Evolutionary conservation across 2,113 vertebrate genomes (phyloP).

Genomic region (Xenopus laevis): DNA sequence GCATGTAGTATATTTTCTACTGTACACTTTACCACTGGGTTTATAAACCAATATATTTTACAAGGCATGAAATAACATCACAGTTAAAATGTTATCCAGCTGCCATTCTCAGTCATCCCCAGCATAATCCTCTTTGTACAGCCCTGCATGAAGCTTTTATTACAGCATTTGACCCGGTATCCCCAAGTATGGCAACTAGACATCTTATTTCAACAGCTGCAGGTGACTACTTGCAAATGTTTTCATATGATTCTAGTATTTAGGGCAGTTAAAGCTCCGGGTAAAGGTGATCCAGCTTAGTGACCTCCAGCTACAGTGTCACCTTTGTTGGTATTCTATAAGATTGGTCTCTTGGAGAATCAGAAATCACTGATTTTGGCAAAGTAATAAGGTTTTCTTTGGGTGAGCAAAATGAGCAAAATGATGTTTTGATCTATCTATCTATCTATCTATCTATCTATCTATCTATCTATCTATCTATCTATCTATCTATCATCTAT

Average conservation of each 20-base stretch:
- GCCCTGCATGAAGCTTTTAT: constrained; percentile 35
- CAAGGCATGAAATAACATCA: constrained; percentile 41
- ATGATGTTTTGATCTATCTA: too few relatives aligned
- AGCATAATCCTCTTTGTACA: constrained; percentile 38
- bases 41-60: constrained; percentile 41
- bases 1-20: constrained; percentile 21
- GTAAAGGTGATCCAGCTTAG: constrained; percentile 17
- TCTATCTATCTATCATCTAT: too few relatives aligned
- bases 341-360: too few relatives aligned
- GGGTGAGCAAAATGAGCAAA: too few relatives aligned
- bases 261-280: background rate
- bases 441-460: too few relatives aligned
- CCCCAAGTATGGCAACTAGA: constrained; percentile 29
- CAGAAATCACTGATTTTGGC: too few relatives aligned
- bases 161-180: constrained; percentile 33
- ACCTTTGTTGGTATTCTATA: background rate
- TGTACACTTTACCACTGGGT: constrained; percentile 32
- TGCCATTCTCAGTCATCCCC: constrained; percentile 34
- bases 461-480: too few relatives aligned
- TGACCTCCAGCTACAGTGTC: constrained; percentile 1
- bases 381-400: too few relatives aligned
- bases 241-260: constrained; percentile 23
- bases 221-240: constrained; percentile 40
- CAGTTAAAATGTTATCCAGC: constrained; percentile 35
- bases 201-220: constrained; percentile 44